Evolutionary conservation across 2,113 vertebrate species (phyloP).

Genomic region (Ctenodactylus gundi): DNA sequence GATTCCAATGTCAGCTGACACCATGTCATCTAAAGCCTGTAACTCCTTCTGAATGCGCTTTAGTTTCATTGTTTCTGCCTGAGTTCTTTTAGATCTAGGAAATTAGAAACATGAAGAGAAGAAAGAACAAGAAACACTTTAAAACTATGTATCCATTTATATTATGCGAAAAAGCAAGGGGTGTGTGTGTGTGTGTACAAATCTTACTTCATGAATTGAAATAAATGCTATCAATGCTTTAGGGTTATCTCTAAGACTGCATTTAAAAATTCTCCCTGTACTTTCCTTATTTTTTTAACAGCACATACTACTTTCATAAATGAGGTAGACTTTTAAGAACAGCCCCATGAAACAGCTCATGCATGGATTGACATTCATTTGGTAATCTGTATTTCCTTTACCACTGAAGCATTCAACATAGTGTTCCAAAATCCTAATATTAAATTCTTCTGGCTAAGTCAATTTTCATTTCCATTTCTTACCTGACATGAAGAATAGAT

Average conservation of each 20-base stretch:
- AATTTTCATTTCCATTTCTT: neutral
- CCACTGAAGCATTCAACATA: neutral
- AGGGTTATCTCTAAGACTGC: neutral
- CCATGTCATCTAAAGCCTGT: constrained; percentile 94
- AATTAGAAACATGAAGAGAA: neutral
- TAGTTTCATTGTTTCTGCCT: constrained; percentile 94
- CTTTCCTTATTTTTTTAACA: neutral
- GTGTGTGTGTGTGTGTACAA: no score
- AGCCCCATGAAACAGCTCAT: neutral
- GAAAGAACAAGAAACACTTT: constrained; percentile 22
- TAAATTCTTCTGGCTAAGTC: neutral
- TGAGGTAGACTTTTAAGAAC: neutral
- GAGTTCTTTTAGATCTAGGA: constrained; percentile 94
- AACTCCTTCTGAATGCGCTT: constrained; percentile 95
- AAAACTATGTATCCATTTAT: neutral
- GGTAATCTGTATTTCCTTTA: neutral
- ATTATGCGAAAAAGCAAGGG: neutral
- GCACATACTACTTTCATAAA: neutral
- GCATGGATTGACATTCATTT: neutral
- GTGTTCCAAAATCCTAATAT: neutral
- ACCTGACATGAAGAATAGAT: neutral
- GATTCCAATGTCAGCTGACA: constrained; percentile 94
- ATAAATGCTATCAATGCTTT: neutral
- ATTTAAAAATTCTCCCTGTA: neutral
- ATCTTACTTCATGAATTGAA: neutral